Percentiles rank a stretch among this genome's conserved stretches.
Evolutionary conservation across 1,140 invertebrate genomes (phyloP).

Genomic region (Aradophagus sp.): DNA sequence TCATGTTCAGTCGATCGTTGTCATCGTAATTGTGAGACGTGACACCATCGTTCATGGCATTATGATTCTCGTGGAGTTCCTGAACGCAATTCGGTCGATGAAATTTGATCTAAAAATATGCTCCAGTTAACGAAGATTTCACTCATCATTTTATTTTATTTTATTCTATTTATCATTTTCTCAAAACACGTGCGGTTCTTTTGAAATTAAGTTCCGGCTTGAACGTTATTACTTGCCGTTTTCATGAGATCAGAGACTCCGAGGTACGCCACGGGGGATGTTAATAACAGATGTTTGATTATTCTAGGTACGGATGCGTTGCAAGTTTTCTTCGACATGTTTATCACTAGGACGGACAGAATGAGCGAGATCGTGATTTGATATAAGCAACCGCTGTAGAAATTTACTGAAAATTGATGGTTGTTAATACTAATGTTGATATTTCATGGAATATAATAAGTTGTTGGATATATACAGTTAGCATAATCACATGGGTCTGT

Average conservation of each 20-base stretch:
- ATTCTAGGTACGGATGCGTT: slow-evolving; percentile 76
- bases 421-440: no score
- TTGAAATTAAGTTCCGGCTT: no score
- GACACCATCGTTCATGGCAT: slow-evolving; percentile 49
- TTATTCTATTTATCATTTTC: no score
- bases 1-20: slow-evolving; percentile 69
- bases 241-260: slow-evolving; percentile 69
- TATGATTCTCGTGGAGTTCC: slow-evolving; percentile 71
- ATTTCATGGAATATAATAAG: no score
- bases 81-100: slow-evolving; percentile 56
- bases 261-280: slow-evolving; percentile 75
- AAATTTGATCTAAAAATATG: slow-evolving; percentile 62
- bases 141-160: no score
- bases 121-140: no score
- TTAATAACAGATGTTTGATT: slow-evolving; percentile 75
- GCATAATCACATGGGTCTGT: no score
- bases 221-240: no score
- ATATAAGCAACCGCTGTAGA: slow-evolving; percentile 77
- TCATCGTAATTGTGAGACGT: slow-evolving; percentile 64
- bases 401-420: slow-evolving; percentile 71
- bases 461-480: no score
- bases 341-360: slow-evolving; percentile 79
- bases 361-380: slow-evolving; percentile 78
- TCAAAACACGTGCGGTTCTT: no score
- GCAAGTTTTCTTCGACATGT: slow-evolving; percentile 74